Conservation (phyloP, 2,888 invertebrate species). For the Bombylius discolor region DNA sequence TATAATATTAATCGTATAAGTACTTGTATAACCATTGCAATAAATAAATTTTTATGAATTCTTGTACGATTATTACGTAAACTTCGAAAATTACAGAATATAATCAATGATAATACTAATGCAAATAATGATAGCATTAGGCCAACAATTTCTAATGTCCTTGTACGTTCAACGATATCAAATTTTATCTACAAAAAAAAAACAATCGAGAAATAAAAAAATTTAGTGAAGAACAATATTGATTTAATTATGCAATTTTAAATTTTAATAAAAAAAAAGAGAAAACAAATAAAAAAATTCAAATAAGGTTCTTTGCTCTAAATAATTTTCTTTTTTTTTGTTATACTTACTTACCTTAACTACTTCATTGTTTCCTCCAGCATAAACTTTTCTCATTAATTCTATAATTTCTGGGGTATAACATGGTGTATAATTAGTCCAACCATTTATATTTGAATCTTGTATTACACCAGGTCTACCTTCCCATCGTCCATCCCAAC, state of each 20-base stretch:
- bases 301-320: neutral
- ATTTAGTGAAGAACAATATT: neutral
- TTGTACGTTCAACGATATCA: constrained; percentile 54
- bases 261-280: too few species aligned
- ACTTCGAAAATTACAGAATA: constrained; percentile 69
- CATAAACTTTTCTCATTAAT: constrained; percentile 45
- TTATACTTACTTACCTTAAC: constrained; percentile 31
- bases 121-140: constrained; percentile 65
- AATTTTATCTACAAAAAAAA: constrained; percentile 42
- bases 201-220: too few species aligned
- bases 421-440: constrained; percentile 76
- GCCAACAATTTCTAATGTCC: constrained; percentile 73
- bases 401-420: constrained; percentile 55
- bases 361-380: constrained; percentile 39
- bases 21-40: constrained; percentile 68
- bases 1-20: constrained; percentile 58
- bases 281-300: neutral
- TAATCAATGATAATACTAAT: constrained; percentile 58
- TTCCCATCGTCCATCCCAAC: constrained; percentile 56
- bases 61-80: constrained; percentile 69
- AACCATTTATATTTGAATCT: constrained; percentile 43
- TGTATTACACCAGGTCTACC: constrained; percentile 33
- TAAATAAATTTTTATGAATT: constrained; percentile 75
- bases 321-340: neutral
- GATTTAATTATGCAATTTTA: neutral